phyloP scores from a whole-genome alignment of 2,888 invertebrate species.

The Drosophila monieri region DNA sequence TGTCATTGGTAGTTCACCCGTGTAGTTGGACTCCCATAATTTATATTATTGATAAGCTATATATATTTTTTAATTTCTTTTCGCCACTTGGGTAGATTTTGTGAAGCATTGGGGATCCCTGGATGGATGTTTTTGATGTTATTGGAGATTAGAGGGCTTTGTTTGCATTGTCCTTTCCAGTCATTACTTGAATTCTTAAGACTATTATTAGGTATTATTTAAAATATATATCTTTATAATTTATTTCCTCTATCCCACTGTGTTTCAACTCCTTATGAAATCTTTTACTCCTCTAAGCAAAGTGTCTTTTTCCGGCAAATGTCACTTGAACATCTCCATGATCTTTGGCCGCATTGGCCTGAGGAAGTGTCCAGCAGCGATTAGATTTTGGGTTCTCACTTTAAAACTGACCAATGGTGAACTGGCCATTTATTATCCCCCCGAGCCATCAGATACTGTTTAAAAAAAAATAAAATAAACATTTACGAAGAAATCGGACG shows the following conservation, averaged over 20 bases:
- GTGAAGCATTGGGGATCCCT: not conserved
- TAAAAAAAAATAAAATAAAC: not conserved
- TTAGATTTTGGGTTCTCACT: not conserved
- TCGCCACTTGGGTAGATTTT: slow-evolving; percentile 8
- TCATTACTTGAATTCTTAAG: too few species aligned
- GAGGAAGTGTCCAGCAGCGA: not conserved
- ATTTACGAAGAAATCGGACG: not conserved
- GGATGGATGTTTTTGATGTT: not conserved
- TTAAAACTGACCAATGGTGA: not conserved
- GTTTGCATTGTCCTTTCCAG: too few species aligned
- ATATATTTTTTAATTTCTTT: slow-evolving; percentile 28
- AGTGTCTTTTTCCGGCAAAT: not conserved
- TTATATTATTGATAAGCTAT: slow-evolving; percentile 59
- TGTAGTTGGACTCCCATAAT: slow-evolving; percentile 43
- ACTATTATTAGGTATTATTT: too few species aligned
- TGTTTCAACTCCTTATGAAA: not conserved
- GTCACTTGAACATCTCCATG: not conserved
- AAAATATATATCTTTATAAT: too few species aligned
- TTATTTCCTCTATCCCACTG: too few species aligned
- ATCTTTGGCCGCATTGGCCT: not conserved
- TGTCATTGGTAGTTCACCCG: slow-evolving; percentile 39
- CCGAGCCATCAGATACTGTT: slow-evolving; percentile 19
- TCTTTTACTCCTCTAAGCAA: not conserved
- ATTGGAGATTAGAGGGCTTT: too few species aligned
- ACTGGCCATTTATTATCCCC: not conserved